phyloP scores from a whole-genome alignment of 2,888 invertebrate genomes.

The Leuctra nigra region DNA sequence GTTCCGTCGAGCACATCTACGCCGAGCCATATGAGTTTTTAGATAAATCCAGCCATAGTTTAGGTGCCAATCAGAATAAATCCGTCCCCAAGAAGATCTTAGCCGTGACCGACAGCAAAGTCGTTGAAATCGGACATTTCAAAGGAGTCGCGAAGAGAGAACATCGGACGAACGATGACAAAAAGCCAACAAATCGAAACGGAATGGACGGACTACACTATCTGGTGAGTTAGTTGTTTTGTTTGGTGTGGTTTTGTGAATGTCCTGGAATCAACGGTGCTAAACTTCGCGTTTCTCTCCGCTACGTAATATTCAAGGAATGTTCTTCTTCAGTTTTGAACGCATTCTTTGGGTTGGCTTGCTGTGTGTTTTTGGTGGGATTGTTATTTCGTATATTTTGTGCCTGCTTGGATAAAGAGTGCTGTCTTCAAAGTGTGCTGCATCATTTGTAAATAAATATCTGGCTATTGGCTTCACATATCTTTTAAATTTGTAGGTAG shows the following conservation, averaged over 20 bases:
- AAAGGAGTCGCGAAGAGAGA: not conserved
- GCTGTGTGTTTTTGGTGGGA: too few relatives aligned
- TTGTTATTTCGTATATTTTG: too few relatives aligned
- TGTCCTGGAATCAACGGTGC: too few relatives aligned
- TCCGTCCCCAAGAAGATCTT: not conserved
- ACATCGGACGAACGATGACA: not conserved
- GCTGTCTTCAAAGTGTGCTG: too few relatives aligned
- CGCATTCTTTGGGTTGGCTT: too few relatives aligned
- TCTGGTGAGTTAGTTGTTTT: slow-evolving; percentile 4
- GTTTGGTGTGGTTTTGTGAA: not conserved
- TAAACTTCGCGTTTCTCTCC: too few relatives aligned
- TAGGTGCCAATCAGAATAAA: not conserved
- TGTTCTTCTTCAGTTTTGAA: too few relatives aligned
- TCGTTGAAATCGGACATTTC: slow-evolving; percentile 16
- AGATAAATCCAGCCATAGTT: not conserved
- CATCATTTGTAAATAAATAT: too few relatives aligned
- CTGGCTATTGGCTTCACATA: too few relatives aligned
- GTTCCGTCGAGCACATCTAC: slow-evolving; percentile 51
- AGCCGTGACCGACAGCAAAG: slow-evolving; percentile 19
- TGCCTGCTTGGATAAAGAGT: too few relatives aligned
- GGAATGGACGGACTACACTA: slow-evolving; percentile 5
- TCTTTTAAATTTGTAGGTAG: too few relatives aligned
- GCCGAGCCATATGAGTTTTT: slow-evolving; percentile 48
- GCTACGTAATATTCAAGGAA: too few relatives aligned
- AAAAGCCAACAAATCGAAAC: not conserved